Conservation (phyloP, 2,113 vertebrate species). For the Neoarius graeffei region DNA sequence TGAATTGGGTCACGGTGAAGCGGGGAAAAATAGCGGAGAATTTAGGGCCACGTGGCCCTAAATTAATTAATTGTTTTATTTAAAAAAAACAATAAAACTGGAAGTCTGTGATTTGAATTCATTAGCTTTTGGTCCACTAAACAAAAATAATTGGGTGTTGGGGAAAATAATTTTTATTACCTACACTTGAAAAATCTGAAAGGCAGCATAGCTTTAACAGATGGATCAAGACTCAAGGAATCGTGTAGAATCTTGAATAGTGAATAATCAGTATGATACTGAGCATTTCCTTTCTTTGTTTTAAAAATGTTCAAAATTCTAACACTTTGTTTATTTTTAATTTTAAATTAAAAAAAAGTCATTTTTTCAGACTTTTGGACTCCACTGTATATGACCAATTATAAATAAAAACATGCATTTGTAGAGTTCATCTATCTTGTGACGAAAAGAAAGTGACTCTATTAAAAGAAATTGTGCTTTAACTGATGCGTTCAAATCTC, state of each 20-base stretch:
- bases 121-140: too few species aligned
- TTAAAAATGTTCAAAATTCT: background rate
- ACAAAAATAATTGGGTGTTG: too few species aligned
- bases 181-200: too few species aligned
- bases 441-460: background rate
- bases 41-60: too few species aligned
- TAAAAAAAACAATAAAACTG: too few species aligned
- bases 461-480: background rate
- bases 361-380: background rate
- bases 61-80: too few species aligned
- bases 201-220: too few species aligned
- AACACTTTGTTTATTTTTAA: background rate
- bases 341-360: background rate
- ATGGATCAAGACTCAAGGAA: background rate
- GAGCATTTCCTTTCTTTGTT: background rate
- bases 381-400: background rate
- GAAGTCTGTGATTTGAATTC: too few species aligned
- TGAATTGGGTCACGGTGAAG: too few species aligned
- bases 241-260: background rate
- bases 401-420: conserved; percentile 7
- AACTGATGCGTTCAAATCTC: background rate
- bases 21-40: too few species aligned
- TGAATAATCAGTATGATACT: background rate
- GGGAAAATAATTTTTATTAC: too few species aligned
- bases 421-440: background rate